Percentiles rank a stretch among this genome's conserved stretches.
phyloP scores from a whole-genome alignment of 1,140 invertebrate genomes.

The Drosophila ogumai region DNA sequence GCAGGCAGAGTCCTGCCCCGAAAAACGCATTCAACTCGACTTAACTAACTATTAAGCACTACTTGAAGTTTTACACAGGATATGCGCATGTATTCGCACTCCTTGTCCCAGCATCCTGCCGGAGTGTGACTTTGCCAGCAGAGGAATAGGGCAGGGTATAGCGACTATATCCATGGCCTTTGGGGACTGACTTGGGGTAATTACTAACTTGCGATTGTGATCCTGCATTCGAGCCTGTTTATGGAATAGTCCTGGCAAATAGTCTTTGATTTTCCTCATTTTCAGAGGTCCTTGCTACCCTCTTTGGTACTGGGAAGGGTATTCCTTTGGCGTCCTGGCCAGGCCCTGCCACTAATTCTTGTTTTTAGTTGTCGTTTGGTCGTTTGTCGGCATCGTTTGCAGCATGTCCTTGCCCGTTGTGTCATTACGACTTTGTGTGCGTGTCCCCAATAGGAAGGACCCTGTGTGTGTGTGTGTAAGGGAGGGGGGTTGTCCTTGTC shows the following conservation, averaged over 20 bases:
- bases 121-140: slow-evolving; percentile 17
- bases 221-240: not conserved
- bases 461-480: slow-evolving; percentile 9
- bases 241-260: not conserved
- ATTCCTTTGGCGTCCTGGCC: not conserved
- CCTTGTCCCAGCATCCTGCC: slow-evolving; percentile 26
- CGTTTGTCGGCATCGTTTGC: slow-evolving; percentile 64
- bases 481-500: slow-evolving; percentile 62
- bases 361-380: slow-evolving; percentile 53
- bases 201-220: not conserved
- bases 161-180: not conserved
- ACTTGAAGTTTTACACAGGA: slow-evolving; percentile 78
- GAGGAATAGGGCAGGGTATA: not conserved
- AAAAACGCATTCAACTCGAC: slow-evolving; percentile 82
- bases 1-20: slow-evolving; percentile 50
- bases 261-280: too few relatives aligned
- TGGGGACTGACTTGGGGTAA: not conserved
- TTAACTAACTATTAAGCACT: slow-evolving; percentile 83
- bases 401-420: slow-evolving; percentile 64
- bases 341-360: slow-evolving; percentile 20
- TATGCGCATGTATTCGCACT: slow-evolving; percentile 75
- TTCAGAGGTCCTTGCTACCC: not conserved
- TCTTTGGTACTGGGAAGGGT: not conserved
- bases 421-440: slow-evolving; percentile 68
- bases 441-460: slow-evolving; percentile 31